Base-by-base conservation (phyloP, 2,797 vertebrate species). In the Echiichthys vipera region DNA sequence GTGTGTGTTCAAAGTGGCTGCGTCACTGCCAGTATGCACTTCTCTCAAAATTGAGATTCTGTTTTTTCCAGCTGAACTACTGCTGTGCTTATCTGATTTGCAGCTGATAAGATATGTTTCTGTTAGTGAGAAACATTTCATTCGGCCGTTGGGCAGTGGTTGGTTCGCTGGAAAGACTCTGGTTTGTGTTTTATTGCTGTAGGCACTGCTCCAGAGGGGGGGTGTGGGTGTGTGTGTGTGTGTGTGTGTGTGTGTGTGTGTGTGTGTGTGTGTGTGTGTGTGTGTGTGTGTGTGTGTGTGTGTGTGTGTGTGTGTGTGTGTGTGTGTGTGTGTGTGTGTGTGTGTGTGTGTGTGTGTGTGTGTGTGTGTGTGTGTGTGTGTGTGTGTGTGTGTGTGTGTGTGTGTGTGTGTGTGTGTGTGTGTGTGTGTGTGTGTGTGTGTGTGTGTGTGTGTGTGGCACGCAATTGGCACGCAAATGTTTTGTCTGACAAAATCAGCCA, bases 31-130 rank as follows among this genome's bases (percentile, higher is more conserved):
- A 78, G 56, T 68, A 66, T 61, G 55, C 58, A 51, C 67, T 80
- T 73, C 49, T 67, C 69, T 86, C 65, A 50, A 58, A 65, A 43
- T 74, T 53, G 74, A 55, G 69, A 70, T 65, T 74, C 27, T 72
- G 77, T 82, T 81, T 69, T 81, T 85, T 85, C 71, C 84, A 88
- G 84, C 83, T 85, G 74, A 73, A 53, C 71, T 79, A 51, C 65
- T 77, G 57, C 71, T 77, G 57, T 71, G 68, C 58, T 81, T 80
- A 68, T 84, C 87, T 78, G 82, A 86, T 79, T 77, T 55, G 61
- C 80, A 69, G 69, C 79, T 65, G 84, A 88, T 87, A 88, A 86
- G 72, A 65, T 65, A 3, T 63, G 58, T 64, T 51, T 55, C 58
- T 72, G 57, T 77, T 45, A 40, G 61, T 34, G 58, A 64, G 71